Evolutionary conservation across 2,888 invertebrate genomes (phyloP).

Genomic region (Cabera pusaria): DNA sequence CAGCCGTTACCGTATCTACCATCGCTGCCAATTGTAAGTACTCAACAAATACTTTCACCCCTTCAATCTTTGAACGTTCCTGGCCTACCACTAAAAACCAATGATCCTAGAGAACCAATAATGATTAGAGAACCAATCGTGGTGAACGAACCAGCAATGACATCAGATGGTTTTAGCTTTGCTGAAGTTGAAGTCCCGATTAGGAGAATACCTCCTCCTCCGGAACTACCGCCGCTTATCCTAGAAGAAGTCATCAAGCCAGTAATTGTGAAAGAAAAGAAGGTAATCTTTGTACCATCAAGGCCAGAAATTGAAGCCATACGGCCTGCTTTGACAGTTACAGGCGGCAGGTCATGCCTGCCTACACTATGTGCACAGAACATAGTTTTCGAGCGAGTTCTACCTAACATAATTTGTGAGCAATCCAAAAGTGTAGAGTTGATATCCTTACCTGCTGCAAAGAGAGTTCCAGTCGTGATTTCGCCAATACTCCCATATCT

Average conservation of each 20-base stretch:
- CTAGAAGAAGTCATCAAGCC: slow-evolving; percentile 20
- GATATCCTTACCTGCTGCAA: slow-evolving; percentile 23
- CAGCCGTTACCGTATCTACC: slow-evolving; percentile 1
- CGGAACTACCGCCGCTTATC: slow-evolving; percentile 28
- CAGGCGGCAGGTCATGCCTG: slow-evolving; percentile 6
- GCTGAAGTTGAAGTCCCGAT: slow-evolving; percentile 18
- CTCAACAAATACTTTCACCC: slow-evolving; percentile 6
- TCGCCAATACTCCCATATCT: slow-evolving; percentile 11
- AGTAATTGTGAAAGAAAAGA: slow-evolving; percentile 19
- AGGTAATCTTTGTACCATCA: slow-evolving; percentile 28
- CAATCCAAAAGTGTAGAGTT: slow-evolving; percentile 29
- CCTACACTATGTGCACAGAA: slow-evolving; percentile 37
- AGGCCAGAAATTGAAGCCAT: slow-evolving; percentile 28
- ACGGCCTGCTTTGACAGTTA: slow-evolving; percentile 27
- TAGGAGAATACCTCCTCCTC: slow-evolving; percentile 25
- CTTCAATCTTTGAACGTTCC: slow-evolving; percentile 14
- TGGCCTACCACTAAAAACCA: slow-evolving; percentile 4
- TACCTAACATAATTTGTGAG: slow-evolving; percentile 38
- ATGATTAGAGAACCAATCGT: no score
- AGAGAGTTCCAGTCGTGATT: slow-evolving; percentile 22
- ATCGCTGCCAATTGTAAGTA: slow-evolving; percentile 2
- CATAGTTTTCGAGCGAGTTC: slow-evolving; percentile 41
- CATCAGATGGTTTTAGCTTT: slow-evolving; percentile 10
- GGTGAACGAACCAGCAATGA: slow-evolving; percentile 3
- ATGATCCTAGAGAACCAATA: background rate